Conservation (phyloP, 1,140 invertebrate genomes). For the Drosophila watanabei region DNA sequence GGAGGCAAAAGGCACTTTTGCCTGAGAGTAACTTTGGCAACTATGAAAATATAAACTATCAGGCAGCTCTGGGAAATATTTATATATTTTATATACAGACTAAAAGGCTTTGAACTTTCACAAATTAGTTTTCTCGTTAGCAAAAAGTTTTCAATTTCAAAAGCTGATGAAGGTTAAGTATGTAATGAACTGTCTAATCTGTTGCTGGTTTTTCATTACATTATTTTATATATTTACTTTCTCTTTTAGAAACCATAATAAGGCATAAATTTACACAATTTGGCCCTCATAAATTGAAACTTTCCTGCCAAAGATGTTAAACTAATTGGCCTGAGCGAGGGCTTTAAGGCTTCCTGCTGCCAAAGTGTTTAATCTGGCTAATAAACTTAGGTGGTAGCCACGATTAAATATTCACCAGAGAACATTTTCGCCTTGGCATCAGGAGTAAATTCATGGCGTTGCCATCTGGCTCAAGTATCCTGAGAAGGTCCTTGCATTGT, state of each 20-base stretch:
- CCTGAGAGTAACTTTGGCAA: not conserved
- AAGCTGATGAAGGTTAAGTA: not conserved
- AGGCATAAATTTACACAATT: not conserved
- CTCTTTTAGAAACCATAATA: not conserved
- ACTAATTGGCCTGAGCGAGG: not conserved
- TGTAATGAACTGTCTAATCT: not conserved
- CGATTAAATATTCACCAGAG: slow-evolving; percentile 29
- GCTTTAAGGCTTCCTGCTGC: slow-evolving; percentile 3
- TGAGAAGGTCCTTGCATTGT: slow-evolving; percentile 23
- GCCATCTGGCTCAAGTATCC: slow-evolving; percentile 39
- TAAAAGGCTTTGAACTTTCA: not conserved
- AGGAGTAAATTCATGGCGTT: slow-evolving; percentile 36
- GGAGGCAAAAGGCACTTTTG: slow-evolving; percentile 10
- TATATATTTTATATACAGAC: not conserved
- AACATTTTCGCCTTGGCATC: slow-evolving; percentile 3
- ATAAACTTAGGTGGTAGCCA: not conserved
- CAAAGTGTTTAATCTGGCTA: slow-evolving; percentile 14
- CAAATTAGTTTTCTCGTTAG: not conserved
- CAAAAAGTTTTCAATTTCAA: not conserved
- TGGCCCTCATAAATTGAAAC: not conserved
- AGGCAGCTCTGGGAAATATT: not conserved
- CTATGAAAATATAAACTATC: slow-evolving; percentile 21
- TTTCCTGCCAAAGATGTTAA: slow-evolving; percentile 6
- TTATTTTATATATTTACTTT: not conserved
- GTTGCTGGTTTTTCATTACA: not conserved